phyloP scores from a whole-genome alignment of 2,888 invertebrate species.

The Leistus spinibarbis region DNA sequence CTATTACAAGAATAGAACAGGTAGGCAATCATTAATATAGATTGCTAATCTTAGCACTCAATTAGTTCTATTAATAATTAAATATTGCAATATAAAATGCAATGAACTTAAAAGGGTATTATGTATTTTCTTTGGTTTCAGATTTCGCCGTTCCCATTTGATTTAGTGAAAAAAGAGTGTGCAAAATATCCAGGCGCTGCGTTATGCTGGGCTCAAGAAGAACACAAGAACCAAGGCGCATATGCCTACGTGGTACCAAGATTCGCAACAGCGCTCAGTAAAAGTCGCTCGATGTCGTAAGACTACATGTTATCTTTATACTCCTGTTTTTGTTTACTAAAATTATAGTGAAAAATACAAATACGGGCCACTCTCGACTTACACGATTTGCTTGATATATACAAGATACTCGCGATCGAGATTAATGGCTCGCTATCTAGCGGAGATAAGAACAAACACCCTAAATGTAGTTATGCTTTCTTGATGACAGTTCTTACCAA shows the following conservation, averaged over 20 bases:
- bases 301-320: too few relatives aligned
- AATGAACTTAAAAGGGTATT: too few relatives aligned
- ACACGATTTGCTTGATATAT: too few relatives aligned
- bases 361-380: too few relatives aligned
- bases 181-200: neutral
- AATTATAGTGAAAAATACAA: neutral
- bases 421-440: slow-evolving; percentile 23
- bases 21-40: slow-evolving; percentile 55
- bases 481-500: too few relatives aligned
- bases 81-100: too few relatives aligned
- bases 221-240: neutral
- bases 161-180: neutral
- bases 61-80: too few relatives aligned
- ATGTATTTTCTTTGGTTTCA: neutral
- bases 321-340: neutral
- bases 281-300: neutral
- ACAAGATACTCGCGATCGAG: too few relatives aligned
- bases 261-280: neutral
- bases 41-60: too few relatives aligned
- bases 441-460: neutral
- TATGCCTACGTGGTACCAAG: neutral
- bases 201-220: neutral
- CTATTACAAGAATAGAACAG: slow-evolving; percentile 87
- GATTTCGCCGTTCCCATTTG: neutral
- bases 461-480: too few relatives aligned